Conservation (phyloP, 1,140 invertebrate species). For the Melanaphis sacchari region DNA sequence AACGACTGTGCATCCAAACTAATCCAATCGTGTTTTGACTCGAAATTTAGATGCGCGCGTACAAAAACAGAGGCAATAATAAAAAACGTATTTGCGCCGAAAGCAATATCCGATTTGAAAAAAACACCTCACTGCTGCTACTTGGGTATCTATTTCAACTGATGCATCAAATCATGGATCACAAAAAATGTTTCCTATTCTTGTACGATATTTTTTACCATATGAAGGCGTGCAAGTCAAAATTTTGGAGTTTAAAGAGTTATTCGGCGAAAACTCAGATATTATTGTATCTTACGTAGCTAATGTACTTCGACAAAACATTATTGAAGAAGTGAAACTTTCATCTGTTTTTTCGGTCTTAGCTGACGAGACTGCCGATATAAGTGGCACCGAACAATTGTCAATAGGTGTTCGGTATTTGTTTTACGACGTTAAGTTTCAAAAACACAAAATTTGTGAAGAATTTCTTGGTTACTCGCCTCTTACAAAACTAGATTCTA, state of each 20-base stretch:
- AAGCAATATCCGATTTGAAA: slow-evolving; percentile 12
- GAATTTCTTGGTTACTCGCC: too few relatives aligned
- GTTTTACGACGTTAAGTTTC: too few relatives aligned
- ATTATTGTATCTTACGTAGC: slow-evolving; percentile 57
- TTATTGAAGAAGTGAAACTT: too few relatives aligned
- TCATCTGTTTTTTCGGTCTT: too few relatives aligned
- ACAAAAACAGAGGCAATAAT: slow-evolving; percentile 61
- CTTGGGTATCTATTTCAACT: slow-evolving; percentile 4
- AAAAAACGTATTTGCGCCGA: slow-evolving; percentile 26
- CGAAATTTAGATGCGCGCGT: slow-evolving; percentile 55
- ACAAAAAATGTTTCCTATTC: slow-evolving; percentile 61
- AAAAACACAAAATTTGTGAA: too few relatives aligned
- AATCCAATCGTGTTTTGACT: slow-evolving; percentile 58
- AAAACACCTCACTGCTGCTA: neutral
- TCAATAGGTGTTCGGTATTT: too few relatives aligned
- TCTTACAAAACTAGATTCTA: too few relatives aligned
- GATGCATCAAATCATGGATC: slow-evolving; percentile 57
- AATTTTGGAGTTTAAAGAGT: slow-evolving; percentile 60
- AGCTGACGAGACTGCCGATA: too few relatives aligned
- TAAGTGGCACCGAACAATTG: too few relatives aligned
- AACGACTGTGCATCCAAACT: slow-evolving; percentile 60
- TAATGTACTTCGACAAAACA: too few relatives aligned
- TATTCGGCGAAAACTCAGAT: slow-evolving; percentile 59
- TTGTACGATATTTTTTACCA: slow-evolving; percentile 60
- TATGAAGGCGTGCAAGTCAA: slow-evolving; percentile 60